A percentile compares a stretch with the other conserved stretches of the same genome.
Conservation (phyloP, 2,888 invertebrate species). For the Lasioglossum malachurum region DNA sequence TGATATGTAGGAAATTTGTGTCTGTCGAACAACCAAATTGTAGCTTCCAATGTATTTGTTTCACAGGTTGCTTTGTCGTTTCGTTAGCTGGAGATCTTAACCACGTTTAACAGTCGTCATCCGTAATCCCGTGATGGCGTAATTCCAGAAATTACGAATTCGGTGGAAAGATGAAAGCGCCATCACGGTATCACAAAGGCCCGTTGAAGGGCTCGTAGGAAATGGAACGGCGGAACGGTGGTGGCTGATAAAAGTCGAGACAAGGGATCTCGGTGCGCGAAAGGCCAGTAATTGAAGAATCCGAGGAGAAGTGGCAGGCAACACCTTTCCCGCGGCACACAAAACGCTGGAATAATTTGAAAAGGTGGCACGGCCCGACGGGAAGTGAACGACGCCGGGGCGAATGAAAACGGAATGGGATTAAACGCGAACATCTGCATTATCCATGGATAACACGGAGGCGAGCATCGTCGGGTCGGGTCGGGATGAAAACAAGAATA, state of each 20-base stretch:
- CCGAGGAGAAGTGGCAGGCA: background rate
- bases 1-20: too few relatives aligned
- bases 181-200: background rate
- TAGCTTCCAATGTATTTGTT: background rate
- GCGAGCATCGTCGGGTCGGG: background rate
- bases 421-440: constrained; percentile 40
- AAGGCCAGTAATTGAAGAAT: background rate
- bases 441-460: constrained; percentile 35
- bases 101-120: background rate
- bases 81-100: background rate
- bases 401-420: constrained; percentile 35
- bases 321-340: background rate
- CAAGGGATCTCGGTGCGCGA: background rate
- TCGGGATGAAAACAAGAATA: constrained; percentile 28
- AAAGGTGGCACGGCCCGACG: background rate
- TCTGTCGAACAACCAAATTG: too few relatives aligned
- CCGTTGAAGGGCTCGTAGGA: background rate
- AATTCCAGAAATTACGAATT: background rate
- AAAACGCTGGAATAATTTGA: background rate
- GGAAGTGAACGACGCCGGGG: background rate
- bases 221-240: background rate
- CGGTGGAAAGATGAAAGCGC: background rate
- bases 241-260: background rate
- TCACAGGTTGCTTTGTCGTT: background rate
- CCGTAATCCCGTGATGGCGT: background rate